Base-by-base conservation (phyloP, 1,140 invertebrate genomes). In the Trypoxylus dichotomus region DNA sequence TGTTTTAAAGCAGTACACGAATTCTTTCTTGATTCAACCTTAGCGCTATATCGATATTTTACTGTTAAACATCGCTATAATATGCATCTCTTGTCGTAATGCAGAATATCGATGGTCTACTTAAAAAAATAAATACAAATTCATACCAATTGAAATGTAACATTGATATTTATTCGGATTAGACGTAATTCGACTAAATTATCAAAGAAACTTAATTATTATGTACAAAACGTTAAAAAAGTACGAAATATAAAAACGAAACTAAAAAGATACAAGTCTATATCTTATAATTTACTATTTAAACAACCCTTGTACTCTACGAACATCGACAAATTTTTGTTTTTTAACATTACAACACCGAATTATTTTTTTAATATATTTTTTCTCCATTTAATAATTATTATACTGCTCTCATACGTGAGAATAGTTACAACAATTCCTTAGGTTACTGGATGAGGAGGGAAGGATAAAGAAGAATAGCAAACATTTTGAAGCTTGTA, bases 381-480 rank as follows among this genome's bases (percentile, higher is more conserved):
- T 29, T 47, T 54, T 11, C 15, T 43, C 42, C 42, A 43, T 43
- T 43, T 43, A 43, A 11, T 43, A 43, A 43, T 11, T 43, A 43
- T 43, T 43, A 43, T 43, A 43, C 42, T 15, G 42, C 19, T 54
- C 19, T n/a, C 47, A 54, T 54, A 54, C 10, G 47, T 19, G 32
- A 54, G 19, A 68, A 68, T 68, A 27, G 6, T 68, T 24, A 68
- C 24, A 32, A 74, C 72, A 74, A 74, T 74, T 74, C 72, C 72
- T 42, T 74, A 74, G 72, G 72, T 71, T 7, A 24, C 19, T 71
- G 19, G 68, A 27, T n/a, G 25, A 27, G 47, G 47, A 58, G 3
- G 47, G 5, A 13, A 13, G 15, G 15, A 19, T 58, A 3, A 5
- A 3, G 47, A n/a, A 58, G 15, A 37, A 7, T 37, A 5, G 10